phyloP scores from a whole-genome alignment of 2,797 vertebrate species.

The Naso thynnoides region DNA sequence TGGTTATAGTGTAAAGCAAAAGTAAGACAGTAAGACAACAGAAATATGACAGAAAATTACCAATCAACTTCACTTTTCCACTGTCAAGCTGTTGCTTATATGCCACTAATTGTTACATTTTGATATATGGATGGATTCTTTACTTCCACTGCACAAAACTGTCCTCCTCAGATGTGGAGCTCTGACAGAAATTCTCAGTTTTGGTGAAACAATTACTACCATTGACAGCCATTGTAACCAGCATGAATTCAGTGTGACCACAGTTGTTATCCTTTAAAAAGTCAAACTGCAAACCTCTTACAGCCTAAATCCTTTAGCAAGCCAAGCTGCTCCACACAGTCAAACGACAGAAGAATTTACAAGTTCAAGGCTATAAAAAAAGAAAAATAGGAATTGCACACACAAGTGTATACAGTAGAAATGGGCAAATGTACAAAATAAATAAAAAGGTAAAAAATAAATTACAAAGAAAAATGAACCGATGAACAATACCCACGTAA shows the following conservation, averaged over 20 bases:
- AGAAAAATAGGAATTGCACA: slow-evolving; percentile 82
- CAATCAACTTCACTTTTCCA: background rate
- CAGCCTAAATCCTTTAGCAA: slow-evolving; percentile 16
- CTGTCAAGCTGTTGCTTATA: background rate
- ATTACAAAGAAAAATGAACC: slow-evolving; percentile 74
- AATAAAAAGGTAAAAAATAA: slow-evolving; percentile 77
- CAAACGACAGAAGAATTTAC: slow-evolving; percentile 51
- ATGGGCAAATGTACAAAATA: slow-evolving; percentile 80
- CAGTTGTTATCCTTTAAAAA: slow-evolving; percentile 14
- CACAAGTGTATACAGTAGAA: slow-evolving; percentile 86
- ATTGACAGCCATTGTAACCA: slow-evolving; percentile 15
- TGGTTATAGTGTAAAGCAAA: slow-evolving; percentile 5
- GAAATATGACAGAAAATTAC: background rate
- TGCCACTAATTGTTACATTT: background rate
- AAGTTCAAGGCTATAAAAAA: slow-evolving; percentile 53
- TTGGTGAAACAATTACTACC: slow-evolving; percentile 8
- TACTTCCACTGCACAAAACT: slow-evolving; percentile 6
- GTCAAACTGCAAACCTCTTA: slow-evolving; percentile 6
- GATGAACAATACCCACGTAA: slow-evolving; percentile 60
- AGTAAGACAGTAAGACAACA: slow-evolving; percentile 2
- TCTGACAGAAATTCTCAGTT: slow-evolving; percentile 19
- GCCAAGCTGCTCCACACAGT: slow-evolving; percentile 42
- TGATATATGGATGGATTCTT: background rate
- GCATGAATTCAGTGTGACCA: slow-evolving; percentile 18
- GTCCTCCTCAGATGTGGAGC: background rate